These are phyloP conservation scores for Oceanodroma tethys DNA, from an alignment of 2,113 vertebrate genomes.

Conservation along the genomic window DNA sequence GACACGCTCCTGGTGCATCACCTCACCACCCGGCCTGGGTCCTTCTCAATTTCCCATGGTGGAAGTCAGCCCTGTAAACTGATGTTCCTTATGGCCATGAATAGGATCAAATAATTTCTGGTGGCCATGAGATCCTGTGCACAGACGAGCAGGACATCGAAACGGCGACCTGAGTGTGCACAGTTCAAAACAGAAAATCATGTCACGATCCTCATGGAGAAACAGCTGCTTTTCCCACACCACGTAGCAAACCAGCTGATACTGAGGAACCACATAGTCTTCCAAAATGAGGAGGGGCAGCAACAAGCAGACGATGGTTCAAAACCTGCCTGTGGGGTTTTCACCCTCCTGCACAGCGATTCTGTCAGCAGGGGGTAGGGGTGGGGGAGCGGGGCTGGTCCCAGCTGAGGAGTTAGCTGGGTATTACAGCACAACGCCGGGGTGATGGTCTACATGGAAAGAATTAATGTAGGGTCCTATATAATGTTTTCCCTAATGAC, in stretches of 20 bases:
- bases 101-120: not conserved
- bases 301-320: not conserved
- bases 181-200: not conserved
- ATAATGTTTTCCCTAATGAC: not conserved
- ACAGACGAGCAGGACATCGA: not conserved
- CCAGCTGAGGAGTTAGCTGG: not conserved
- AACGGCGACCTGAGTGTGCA: accelerated
- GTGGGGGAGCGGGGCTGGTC: not conserved
- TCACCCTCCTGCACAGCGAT: not conserved
- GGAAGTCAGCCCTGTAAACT: not conserved
- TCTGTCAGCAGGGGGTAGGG: not conserved
- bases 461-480: not conserved
- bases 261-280: not conserved
- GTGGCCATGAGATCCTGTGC: not conserved
- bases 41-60: not conserved
- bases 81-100: not conserved
- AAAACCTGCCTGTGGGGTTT: not conserved
- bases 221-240: not conserved
- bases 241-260: not conserved
- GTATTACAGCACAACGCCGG: accelerated
- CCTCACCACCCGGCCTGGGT: not conserved
- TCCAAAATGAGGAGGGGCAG: not conserved
- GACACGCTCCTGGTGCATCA: not conserved
- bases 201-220: accelerated
- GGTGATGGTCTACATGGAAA: not conserved